These are phyloP conservation scores for Sciurus niger DNA, from an alignment of 2,113 vertebrate genomes.

Conservation along the genomic window DNA sequence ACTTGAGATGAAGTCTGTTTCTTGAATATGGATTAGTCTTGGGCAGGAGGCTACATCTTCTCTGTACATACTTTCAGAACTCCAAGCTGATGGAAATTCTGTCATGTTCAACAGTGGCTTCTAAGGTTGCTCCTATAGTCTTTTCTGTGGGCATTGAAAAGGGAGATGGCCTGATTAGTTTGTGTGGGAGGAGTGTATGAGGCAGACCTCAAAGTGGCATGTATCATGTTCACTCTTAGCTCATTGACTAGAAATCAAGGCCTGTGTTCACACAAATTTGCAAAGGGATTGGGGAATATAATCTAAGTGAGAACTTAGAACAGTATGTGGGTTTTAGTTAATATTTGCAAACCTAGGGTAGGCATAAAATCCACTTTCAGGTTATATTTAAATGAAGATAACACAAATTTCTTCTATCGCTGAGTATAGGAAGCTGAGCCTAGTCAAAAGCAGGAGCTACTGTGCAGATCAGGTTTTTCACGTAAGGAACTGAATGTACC, in stretches of 20 bases:
- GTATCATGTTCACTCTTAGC: background rate
- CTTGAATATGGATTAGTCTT: background rate
- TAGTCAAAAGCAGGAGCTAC: background rate
- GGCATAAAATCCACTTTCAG: background rate
- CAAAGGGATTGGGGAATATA: background rate
- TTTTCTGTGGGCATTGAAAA: background rate
- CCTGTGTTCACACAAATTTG: background rate
- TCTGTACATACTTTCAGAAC: background rate
- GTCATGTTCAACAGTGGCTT: background rate
- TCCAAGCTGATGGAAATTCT: background rate
- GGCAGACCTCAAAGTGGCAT: background rate
- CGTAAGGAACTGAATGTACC: no score
- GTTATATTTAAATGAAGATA: background rate
- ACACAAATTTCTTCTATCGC: background rate
- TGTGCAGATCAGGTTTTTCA: background rate
- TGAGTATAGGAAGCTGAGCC: background rate
- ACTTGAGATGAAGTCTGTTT: background rate
- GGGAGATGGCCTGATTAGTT: background rate
- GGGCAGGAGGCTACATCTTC: background rate
- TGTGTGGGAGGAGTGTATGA: background rate
- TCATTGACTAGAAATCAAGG: background rate
- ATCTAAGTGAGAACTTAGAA: background rate
- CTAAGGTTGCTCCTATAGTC: no score
- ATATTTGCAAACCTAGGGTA: background rate
- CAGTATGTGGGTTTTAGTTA: background rate